Conservation (phyloP, 2,113 vertebrate genomes). For the Rhombomys opimus region DNA sequence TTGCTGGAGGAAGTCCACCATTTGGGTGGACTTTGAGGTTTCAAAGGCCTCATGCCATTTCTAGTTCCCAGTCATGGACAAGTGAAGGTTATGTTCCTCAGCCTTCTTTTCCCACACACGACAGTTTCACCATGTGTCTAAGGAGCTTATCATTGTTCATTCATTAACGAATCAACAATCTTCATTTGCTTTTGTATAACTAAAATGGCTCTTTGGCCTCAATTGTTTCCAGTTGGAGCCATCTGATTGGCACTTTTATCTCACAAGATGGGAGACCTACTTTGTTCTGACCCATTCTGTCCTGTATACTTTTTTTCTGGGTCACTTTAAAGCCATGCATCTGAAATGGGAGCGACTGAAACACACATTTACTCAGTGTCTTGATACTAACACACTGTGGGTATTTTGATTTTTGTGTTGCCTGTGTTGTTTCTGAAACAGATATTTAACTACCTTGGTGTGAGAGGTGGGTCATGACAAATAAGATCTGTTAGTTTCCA, state of each 20-base stretch:
- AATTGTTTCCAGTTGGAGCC: neutral
- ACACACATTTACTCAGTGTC: neutral
- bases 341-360: neutral
- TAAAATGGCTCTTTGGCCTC: neutral
- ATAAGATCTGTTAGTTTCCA: neutral
- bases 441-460: neutral
- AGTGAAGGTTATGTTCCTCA: neutral
- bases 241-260: neutral
- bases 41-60: neutral
- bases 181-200: neutral
- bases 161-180: neutral
- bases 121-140: neutral
- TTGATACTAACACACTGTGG: neutral
- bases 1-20: neutral
- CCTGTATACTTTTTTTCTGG: neutral
- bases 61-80: neutral
- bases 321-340: neutral
- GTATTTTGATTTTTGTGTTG: neutral
- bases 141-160: neutral
- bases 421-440: neutral
- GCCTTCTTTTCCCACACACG: rapidly evolving
- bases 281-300: neutral
- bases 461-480: neutral
- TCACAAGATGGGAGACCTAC: neutral
- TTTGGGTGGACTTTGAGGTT: neutral